Conservation (phyloP, 2,797 vertebrate species). For the Danio aesculapii region DNA sequence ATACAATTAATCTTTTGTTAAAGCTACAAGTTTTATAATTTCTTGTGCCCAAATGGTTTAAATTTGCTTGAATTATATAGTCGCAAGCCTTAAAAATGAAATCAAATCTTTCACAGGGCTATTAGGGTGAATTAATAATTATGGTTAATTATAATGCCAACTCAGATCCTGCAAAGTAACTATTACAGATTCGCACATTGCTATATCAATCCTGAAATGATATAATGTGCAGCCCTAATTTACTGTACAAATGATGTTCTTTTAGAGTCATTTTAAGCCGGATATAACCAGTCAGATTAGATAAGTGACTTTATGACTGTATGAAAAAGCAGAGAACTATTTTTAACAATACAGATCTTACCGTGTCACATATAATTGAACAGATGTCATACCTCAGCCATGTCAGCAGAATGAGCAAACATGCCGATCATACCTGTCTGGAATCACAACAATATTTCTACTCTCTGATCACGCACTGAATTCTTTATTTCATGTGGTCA, state of each 20-base stretch:
- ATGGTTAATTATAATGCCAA: too few species aligned
- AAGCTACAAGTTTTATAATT: too few species aligned
- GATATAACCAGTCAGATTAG: background rate
- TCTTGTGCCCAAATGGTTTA: too few species aligned
- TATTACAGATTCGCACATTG: too few species aligned
- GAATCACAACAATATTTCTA: background rate
- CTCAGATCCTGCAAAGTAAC: too few species aligned
- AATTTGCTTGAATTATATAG: too few species aligned
- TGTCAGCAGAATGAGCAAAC: constrained; percentile 11
- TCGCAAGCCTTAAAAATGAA: too few species aligned
- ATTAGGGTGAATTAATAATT: too few species aligned
- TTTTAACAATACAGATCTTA: background rate
- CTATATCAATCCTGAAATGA: too few species aligned
- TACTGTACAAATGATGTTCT: background rate
- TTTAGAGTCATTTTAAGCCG: background rate
- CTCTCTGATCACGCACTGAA: background rate
- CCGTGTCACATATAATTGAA: background rate
- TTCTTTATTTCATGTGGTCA: background rate
- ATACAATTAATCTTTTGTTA: too few species aligned
- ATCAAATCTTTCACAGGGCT: too few species aligned
- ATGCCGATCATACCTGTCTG: constrained; percentile 26
- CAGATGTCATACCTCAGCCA: constrained; percentile 17
- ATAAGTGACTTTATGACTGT: constrained; percentile 1
- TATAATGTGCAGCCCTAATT: too few species aligned
- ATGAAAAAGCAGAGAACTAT: background rate